phyloP scores from a whole-genome alignment of 2,113 vertebrate genomes.

The Neodontobutis hainanensis region DNA sequence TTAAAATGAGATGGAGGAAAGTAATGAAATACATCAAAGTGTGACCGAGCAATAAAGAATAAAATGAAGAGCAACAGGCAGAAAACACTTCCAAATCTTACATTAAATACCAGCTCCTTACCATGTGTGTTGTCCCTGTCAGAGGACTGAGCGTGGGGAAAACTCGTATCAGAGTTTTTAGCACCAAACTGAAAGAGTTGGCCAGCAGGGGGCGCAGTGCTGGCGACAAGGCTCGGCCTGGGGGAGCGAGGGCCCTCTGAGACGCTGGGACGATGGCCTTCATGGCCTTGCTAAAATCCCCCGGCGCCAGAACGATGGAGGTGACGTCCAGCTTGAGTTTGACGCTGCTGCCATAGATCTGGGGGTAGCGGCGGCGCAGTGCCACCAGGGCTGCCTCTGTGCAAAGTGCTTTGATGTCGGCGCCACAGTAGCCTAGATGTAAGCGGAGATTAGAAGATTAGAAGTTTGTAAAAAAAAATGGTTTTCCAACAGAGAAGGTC shows the following conservation, averaged over 20 bases:
- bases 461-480: too few relatives aligned
- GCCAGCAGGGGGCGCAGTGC: slow-evolving; percentile 88
- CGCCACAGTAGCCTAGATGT: slow-evolving; percentile 92
- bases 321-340: slow-evolving; percentile 93
- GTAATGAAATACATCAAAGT: slow-evolving; percentile 13
- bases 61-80: slow-evolving; percentile 1
- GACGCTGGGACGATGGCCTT: slow-evolving; percentile 94
- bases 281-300: slow-evolving; percentile 94
- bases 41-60: slow-evolving; percentile 14
- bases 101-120: slow-evolving; percentile 44
- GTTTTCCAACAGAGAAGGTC: neutral
- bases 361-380: slow-evolving; percentile 93
- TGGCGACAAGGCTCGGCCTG: slow-evolving; percentile 89
- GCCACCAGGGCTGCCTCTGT: slow-evolving; percentile 96
- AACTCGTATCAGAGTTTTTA: slow-evolving; percentile 85
- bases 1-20: slow-evolving; percentile 14
- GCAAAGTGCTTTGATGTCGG: slow-evolving; percentile 99
- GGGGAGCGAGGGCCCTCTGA: slow-evolving; percentile 89
- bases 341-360: slow-evolving; percentile 96
- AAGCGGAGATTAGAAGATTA: neutral
- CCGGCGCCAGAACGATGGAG: slow-evolving; percentile 90
- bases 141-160: slow-evolving; percentile 91
- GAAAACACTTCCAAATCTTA: slow-evolving; percentile 20
- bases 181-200: slow-evolving; percentile 80
- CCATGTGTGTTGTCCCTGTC: slow-evolving; percentile 88